Percentiles rank a stretch among this genome's conserved stretches.
phyloP scores from a whole-genome alignment of 2,888 invertebrate species.

The Pheosia tremula region DNA sequence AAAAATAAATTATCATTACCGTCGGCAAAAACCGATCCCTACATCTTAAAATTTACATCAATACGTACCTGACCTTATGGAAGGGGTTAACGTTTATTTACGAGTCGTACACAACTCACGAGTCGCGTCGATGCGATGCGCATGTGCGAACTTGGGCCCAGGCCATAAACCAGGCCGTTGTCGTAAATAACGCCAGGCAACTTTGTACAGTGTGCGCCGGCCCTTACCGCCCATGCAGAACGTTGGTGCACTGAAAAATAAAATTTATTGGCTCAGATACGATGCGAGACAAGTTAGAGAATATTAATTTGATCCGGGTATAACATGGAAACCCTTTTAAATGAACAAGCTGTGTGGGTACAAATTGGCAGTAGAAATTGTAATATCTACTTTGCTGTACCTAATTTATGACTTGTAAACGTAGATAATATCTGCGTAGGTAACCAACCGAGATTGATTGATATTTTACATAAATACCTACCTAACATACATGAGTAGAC shows the following conservation, averaged over 20 bases:
- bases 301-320: slow-evolving; percentile 36
- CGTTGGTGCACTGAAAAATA: slow-evolving; percentile 50
- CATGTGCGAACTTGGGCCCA: slow-evolving; percentile 76
- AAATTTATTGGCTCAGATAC: slow-evolving; percentile 47
- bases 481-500: too few species aligned
- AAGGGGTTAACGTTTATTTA: slow-evolving; percentile 73
- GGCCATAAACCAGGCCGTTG: slow-evolving; percentile 65
- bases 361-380: slow-evolving; percentile 4
- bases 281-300: slow-evolving; percentile 26
- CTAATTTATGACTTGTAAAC: background rate
- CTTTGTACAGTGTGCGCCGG: slow-evolving; percentile 65
- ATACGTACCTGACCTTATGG: slow-evolving; percentile 60
- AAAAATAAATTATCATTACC: background rate
- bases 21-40: background rate
- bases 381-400: background rate
- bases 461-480: background rate
- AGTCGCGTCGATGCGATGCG: slow-evolving; percentile 53
- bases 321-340: slow-evolving; percentile 52
- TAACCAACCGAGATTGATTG: background rate
- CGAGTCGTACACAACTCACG: slow-evolving; percentile 51
- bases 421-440: background rate
- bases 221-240: slow-evolving; percentile 41
- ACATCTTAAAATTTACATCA: slow-evolving; percentile 26
- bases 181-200: slow-evolving; percentile 74
- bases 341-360: slow-evolving; percentile 18